These are phyloP conservation scores for Phaetusa simplex DNA, from an alignment of 2,113 vertebrate genomes.

Conservation along the genomic window DNA sequence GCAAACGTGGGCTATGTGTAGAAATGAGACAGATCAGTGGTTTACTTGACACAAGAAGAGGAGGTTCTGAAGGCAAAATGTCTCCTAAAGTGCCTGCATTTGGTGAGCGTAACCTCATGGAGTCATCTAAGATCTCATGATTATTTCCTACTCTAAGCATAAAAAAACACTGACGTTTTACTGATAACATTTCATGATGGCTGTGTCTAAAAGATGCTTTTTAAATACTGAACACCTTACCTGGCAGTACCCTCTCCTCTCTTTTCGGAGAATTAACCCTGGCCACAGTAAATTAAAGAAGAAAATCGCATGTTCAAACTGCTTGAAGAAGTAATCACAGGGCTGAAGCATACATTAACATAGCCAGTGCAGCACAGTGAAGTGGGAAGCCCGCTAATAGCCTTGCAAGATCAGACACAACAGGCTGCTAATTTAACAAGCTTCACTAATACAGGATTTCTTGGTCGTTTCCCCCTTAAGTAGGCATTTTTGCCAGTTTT, in stretches of 20 bases:
- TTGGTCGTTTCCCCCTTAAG: background rate
- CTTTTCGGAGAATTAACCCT: background rate
- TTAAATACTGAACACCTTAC: background rate
- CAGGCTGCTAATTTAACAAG: slow-evolving; percentile 18
- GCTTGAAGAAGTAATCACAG: background rate
- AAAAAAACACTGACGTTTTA: background rate
- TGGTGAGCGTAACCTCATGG: accelerated
- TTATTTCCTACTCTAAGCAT: background rate
- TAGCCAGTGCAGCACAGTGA: background rate
- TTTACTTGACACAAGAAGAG: background rate
- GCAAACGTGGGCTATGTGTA: background rate
- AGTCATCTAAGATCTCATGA: background rate
- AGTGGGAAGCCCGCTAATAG: background rate
- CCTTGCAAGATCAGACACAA: slow-evolving; percentile 7
- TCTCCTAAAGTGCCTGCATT: background rate
- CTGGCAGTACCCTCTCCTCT: background rate
- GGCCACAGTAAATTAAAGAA: background rate
- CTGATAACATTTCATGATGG: background rate
- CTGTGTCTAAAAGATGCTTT: background rate
- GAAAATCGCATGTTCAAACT: background rate
- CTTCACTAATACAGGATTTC: slow-evolving; percentile 7
- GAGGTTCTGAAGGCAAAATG: background rate
- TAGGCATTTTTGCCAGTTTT: background rate
- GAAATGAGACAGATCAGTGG: background rate
- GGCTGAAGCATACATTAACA: background rate